These are phyloP conservation scores for Melikaiella ostensackeni DNA, from an alignment of 2,888 invertebrate genomes.

Conservation along the genomic window DNA sequence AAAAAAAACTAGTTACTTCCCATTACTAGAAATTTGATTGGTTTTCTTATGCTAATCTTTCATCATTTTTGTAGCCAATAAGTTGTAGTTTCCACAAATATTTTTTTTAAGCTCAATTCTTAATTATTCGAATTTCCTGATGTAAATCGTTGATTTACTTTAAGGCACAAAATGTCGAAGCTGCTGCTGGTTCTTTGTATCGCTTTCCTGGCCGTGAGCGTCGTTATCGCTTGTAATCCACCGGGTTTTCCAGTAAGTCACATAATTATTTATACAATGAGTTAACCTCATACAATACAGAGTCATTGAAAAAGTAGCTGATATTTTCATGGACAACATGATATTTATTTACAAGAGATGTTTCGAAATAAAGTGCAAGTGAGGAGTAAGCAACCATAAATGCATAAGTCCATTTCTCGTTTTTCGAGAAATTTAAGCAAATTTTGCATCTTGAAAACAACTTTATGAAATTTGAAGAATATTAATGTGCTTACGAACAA, in stretches of 20 bases:
- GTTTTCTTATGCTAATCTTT: too few species aligned
- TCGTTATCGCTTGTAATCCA: slow-evolving; percentile 53
- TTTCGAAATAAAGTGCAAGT: background rate
- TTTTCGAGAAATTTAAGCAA: too few species aligned
- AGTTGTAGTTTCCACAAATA: too few species aligned
- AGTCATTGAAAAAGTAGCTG: background rate
- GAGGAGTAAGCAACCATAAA: too few species aligned
- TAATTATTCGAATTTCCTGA: background rate
- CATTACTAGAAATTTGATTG: too few species aligned
- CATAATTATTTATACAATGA: slow-evolving; percentile 22
- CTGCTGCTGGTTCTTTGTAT: slow-evolving; percentile 48
- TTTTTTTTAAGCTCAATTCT: background rate
- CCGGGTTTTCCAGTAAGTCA: slow-evolving; percentile 58
- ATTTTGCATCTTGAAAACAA: too few species aligned
- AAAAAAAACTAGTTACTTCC: too few species aligned
- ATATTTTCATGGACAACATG: background rate
- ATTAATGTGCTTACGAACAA: too few species aligned
- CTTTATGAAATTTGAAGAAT: too few species aligned
- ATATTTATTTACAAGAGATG: background rate
- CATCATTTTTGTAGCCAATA: too few species aligned
- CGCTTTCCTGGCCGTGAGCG: slow-evolving; percentile 46
- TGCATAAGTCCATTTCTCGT: too few species aligned
- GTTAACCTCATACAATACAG: background rate
- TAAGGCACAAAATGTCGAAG: slow-evolving; percentile 52
- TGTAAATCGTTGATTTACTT: background rate